Conservation (phyloP, 2,888 invertebrate species). For the Holacanthella duospinosa region DNA sequence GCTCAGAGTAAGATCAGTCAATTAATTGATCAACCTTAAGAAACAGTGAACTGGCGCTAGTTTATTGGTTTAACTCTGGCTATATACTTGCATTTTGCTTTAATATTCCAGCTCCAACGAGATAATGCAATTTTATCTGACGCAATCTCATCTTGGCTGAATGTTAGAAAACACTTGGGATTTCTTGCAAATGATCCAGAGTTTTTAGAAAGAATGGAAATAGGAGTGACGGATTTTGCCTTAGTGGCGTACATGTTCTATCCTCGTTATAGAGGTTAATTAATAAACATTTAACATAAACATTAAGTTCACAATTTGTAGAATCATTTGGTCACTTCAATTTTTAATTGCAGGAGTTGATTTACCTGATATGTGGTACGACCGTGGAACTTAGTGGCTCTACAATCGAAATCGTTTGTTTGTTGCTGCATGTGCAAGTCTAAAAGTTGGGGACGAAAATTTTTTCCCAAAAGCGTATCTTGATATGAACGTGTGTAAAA, state of each 20-base stretch:
- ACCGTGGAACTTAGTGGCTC: not conserved
- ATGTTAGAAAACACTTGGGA: not conserved
- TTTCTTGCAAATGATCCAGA: not conserved
- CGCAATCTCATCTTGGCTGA: not conserved
- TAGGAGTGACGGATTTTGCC: not conserved
- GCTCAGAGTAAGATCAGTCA: too few species aligned
- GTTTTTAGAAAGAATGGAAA: not conserved
- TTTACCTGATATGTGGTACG: not conserved
- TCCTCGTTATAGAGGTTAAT: slow-evolving; percentile 8
- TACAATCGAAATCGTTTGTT: not conserved
- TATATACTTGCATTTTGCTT: too few species aligned
- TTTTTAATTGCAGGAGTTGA: too few species aligned
- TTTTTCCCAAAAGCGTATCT: slow-evolving; percentile 9
- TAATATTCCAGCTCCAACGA: slow-evolving; percentile 1
- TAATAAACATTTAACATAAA: not conserved
- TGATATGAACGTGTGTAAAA: not conserved
- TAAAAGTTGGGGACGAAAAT: not conserved
- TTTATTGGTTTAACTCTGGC: too few species aligned
- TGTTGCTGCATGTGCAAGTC: not conserved
- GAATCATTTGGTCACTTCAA: too few species aligned
- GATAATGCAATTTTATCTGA: not conserved
- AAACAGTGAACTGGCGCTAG: too few species aligned
- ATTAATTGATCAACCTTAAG: too few species aligned
- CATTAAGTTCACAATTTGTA: not conserved
- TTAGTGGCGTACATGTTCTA: slow-evolving; percentile 7